phyloP scores from a whole-genome alignment of 2,797 vertebrate genomes.

The Sebastes flavidus region DNA sequence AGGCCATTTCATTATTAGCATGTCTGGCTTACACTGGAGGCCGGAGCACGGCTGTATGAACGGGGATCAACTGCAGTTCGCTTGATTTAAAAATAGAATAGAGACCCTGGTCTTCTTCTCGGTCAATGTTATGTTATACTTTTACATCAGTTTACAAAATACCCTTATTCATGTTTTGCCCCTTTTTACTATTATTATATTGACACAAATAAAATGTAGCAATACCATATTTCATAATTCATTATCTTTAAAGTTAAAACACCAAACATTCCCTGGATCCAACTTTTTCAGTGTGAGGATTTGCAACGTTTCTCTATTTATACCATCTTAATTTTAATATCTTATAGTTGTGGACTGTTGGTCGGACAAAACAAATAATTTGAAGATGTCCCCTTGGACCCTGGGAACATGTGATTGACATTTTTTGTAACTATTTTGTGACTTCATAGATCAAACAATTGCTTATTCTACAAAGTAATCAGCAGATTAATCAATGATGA shows the following conservation, averaged over 20 bases:
- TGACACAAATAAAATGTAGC: neutral
- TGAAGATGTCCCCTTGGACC: too few species aligned
- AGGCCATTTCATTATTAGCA: slow-evolving; percentile 56
- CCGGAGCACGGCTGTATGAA: slow-evolving; percentile 1
- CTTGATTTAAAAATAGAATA: slow-evolving; percentile 20
- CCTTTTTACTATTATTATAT: neutral
- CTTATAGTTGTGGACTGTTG: neutral
- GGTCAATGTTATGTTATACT: neutral
- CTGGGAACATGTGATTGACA: neutral
- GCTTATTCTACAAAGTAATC: too few species aligned
- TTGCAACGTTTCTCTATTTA: neutral
- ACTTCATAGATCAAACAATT: neutral
- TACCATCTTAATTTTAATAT: neutral
- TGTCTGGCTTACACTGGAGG: slow-evolving; percentile 38
- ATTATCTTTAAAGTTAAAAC: neutral
- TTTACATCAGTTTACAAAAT: neutral
- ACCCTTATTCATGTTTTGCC: neutral
- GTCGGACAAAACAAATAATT: neutral
- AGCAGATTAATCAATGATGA: too few species aligned
- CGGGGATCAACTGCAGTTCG: neutral
- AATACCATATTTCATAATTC: neutral
- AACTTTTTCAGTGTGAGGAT: neutral
- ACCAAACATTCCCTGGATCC: neutral
- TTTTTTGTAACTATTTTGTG: neutral
- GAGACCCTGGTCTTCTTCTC: neutral